These are phyloP conservation scores for Tipula confusa DNA, from an alignment of 2,888 invertebrate genomes.

Conservation along the genomic window DNA sequence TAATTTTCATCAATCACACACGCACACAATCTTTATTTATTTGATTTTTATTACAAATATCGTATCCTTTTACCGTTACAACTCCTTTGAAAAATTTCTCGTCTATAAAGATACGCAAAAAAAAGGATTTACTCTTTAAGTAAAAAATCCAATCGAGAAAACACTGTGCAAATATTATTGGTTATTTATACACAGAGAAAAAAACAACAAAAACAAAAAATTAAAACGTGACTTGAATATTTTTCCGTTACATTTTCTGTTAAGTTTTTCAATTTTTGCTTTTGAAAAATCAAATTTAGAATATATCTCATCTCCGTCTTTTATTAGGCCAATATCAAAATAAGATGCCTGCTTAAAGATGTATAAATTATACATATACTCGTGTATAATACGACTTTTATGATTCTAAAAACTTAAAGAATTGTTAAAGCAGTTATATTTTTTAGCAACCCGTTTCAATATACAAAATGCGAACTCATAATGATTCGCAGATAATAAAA, in stretches of 20 bases:
- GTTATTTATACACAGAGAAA: neutral
- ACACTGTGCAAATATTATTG: neutral
- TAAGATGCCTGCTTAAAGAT: neutral
- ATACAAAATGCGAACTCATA: neutral
- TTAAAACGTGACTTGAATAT: conserved; percentile 25
- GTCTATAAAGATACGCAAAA: neutral
- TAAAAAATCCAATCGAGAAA: neutral
- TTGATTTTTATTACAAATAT: neutral
- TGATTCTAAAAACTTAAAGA: neutral
- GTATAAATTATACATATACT: neutral
- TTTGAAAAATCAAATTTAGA: neutral
- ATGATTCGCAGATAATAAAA: neutral
- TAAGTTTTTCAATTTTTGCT: neutral
- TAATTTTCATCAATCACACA: neutral
- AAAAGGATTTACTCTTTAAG: neutral
- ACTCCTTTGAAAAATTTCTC: neutral
- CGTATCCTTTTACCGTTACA: neutral
- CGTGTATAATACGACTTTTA: neutral
- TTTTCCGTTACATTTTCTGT: neutral
- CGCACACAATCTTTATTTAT: neutral
- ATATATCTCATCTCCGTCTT: neutral
- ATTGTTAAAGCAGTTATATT: neutral
- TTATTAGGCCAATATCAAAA: neutral
- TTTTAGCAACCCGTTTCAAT: neutral
- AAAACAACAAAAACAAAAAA: no score